These are phyloP conservation scores for Clitarchus hookeri DNA, from an alignment of 2,888 invertebrate species.

Conservation along the genomic window DNA sequence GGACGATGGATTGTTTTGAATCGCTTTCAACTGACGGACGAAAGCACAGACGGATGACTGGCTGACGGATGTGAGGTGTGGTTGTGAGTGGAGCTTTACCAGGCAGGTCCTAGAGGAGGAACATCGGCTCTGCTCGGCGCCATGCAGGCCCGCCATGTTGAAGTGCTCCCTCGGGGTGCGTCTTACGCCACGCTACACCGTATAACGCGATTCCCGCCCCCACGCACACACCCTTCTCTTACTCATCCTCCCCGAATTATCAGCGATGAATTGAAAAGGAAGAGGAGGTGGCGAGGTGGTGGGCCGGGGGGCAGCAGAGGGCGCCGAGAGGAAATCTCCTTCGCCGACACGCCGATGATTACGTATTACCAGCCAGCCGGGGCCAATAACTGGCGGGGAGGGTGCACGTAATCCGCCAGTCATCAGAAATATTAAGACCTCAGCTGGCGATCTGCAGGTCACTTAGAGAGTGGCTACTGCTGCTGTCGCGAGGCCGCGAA, in stretches of 20 bases:
- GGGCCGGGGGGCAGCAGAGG: neutral
- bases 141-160: conserved; percentile 16
- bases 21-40: too few relatives aligned
- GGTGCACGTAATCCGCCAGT: conserved; percentile 23
- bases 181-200: neutral
- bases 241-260: conserved; percentile 15
- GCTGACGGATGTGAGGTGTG: too few relatives aligned
- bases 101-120: too few relatives aligned
- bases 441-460: neutral
- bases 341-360: conserved; percentile 28
- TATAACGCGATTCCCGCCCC: neutral
- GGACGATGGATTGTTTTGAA: too few relatives aligned
- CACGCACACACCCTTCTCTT: conserved; percentile 3
- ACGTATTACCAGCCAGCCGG: conserved; percentile 28
- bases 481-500: too few relatives aligned
- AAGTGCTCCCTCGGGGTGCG: conserved; percentile 10
- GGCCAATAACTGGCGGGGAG: conserved; percentile 10
- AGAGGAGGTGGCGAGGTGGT: neutral
- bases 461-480: neutral
- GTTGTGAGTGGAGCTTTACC: too few relatives aligned
- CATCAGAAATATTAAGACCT: neutral
- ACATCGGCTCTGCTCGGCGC: neutral
- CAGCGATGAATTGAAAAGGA: conserved; percentile 24
- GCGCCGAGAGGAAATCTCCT: conserved; percentile 11
- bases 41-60: too few relatives aligned